Percentiles rank a stretch among this genome's conserved stretches.
phyloP scores from a whole-genome alignment of 2,888 invertebrate species.

The Pecten maximus region DNA sequence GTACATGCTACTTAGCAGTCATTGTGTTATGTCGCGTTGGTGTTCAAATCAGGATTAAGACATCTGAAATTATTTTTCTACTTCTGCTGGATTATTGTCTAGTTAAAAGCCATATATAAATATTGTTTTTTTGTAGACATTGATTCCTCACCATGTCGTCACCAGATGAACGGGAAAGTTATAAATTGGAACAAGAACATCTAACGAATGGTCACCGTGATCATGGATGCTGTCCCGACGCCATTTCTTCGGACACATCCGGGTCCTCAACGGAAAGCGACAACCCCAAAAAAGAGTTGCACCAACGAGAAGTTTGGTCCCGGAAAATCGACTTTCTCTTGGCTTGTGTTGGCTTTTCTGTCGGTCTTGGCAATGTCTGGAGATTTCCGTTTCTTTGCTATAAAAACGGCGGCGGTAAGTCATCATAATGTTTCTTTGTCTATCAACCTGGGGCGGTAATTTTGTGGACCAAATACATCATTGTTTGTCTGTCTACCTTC shows the following conservation, averaged over 20 bases:
- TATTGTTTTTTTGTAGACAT: background rate
- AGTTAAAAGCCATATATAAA: background rate
- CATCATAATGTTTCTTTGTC: no score
- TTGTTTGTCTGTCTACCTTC: no score
- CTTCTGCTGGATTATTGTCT: background rate
- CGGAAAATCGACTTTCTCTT: background rate
- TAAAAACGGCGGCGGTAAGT: constrained; percentile 22
- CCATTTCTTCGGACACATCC: background rate
- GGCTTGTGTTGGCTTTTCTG: background rate
- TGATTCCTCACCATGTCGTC: background rate
- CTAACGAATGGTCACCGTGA: background rate
- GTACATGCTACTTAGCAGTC: background rate
- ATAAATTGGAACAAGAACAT: constrained; percentile 9
- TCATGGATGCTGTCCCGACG: background rate
- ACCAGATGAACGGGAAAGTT: background rate
- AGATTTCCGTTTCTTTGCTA: background rate
- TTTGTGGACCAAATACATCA: no score
- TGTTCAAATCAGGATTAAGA: background rate
- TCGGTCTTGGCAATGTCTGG: background rate
- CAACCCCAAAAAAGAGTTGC: constrained; percentile 4
- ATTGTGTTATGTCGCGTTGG: background rate
- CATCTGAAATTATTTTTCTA: background rate
- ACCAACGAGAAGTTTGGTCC: background rate
- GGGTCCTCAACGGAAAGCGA: constrained; percentile 13
- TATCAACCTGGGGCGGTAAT: no score